These are phyloP conservation scores for Hemitrygon akajei DNA, from an alignment of 2,797 vertebrate genomes.

Conservation along the genomic window DNA sequence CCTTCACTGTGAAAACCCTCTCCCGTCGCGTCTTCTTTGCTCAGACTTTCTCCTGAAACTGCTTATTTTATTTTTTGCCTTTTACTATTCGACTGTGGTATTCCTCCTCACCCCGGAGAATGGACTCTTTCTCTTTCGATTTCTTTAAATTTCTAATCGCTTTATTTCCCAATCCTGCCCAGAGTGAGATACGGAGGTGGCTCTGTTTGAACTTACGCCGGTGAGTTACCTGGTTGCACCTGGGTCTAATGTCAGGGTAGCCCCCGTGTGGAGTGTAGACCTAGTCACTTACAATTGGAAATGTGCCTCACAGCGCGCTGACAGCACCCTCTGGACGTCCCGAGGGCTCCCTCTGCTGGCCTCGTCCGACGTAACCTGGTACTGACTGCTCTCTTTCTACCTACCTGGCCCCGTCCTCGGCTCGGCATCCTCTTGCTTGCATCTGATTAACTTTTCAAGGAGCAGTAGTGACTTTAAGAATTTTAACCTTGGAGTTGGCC, in stretches of 20 bases:
- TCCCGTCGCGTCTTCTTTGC: neutral
- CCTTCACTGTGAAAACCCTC: neutral
- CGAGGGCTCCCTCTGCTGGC: constrained; percentile 22
- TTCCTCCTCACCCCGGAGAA: neutral
- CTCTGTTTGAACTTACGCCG: neutral
- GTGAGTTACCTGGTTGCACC: neutral
- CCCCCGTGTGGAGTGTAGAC: neutral
- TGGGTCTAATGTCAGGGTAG: neutral
- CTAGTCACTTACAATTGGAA: neutral
- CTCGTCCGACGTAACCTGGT: neutral
- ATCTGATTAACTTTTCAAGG: neutral
- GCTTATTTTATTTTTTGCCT: neutral
- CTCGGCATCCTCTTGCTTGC: neutral
- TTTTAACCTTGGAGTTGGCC: neutral
- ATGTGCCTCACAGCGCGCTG: neutral
- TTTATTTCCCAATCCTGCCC: neutral
- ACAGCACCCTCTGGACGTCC: neutral
- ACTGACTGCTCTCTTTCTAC: neutral
- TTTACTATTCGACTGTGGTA: too few species aligned
- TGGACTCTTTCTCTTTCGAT: neutral
- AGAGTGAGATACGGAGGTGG: neutral
- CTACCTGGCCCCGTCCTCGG: neutral
- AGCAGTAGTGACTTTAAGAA: neutral
- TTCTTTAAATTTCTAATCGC: neutral
- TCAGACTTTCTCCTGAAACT: neutral